Conservation (phyloP, 2,113 vertebrate genomes). For the Brachyistius frenatus region DNA sequence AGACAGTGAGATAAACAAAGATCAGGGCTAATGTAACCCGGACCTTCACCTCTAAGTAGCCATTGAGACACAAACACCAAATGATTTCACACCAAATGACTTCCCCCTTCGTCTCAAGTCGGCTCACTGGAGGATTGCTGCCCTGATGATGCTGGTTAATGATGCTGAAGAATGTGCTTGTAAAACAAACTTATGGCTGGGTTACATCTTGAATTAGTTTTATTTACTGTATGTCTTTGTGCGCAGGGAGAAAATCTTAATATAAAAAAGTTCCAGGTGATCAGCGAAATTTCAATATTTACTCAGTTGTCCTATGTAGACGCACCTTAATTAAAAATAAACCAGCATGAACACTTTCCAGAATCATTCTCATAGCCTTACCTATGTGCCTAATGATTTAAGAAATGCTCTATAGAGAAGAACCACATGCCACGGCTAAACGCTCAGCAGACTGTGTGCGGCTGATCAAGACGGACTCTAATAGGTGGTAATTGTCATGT, state of each 20-base stretch:
- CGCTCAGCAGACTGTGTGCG: conserved; percentile 23
- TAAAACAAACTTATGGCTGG: conserved; percentile 52
- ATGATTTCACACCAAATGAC: conserved; percentile 46
- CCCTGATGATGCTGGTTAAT: conserved; percentile 45
- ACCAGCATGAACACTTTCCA: neutral
- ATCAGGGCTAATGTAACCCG: conserved; percentile 65
- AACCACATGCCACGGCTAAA: neutral
- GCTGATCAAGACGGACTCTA: conserved; percentile 63
- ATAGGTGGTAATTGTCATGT: conserved; percentile 83
- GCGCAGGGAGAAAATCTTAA: neutral
- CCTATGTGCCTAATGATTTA: neutral
- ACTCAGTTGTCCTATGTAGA: neutral
- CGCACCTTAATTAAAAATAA: neutral
- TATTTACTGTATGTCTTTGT: conserved; percentile 30
- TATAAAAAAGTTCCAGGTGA: conserved; percentile 45
- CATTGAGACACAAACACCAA: conserved; percentile 45
- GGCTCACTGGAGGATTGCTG: conserved; percentile 36
- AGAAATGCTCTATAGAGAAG: neutral
- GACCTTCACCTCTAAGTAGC: conserved; percentile 47
- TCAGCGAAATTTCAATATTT: neutral
- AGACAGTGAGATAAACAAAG: conserved; percentile 63
- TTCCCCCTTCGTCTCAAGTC: conserved; percentile 36
- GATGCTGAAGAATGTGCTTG: conserved; percentile 50
- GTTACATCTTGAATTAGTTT: conserved; percentile 47
- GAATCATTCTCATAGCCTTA: neutral